Evolutionary conservation across 2,113 vertebrate species (phyloP), one percentile per base, ranked within the genome.

Genomic region (human): DNA sequence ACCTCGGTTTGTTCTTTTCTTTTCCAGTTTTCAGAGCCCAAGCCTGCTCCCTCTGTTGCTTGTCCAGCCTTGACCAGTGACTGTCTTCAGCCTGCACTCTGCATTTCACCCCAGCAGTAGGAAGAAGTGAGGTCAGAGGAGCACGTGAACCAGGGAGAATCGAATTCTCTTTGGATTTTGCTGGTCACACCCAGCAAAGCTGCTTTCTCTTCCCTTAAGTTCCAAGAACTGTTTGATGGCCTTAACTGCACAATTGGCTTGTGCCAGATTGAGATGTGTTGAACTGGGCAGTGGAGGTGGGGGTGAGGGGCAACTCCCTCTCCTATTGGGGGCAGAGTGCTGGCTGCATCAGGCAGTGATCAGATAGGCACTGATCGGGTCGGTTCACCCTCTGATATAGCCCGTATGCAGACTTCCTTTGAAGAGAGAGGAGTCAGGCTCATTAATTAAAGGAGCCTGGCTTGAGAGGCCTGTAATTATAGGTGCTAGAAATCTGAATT

Each of bases 361-460:
- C 96, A 75, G 89, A 87, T 38, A 73, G 32, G 85, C 70, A 25
- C 72, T 32, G 45, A 90, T 95, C 79, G 96, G 98, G 97, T 98
- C 96, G 82, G 89, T 94, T 95, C 97, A 97, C 97, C 27, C 89
- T 89, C 94, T 97, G 94, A 97, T 97, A 35, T 30, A 98, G 83
- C 91, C 98, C 95, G 95, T 98, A 98, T 98, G 97, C 97, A 98
- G 98, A 98, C 99, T 98, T 96, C 96, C 98, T 98, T 97, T 98
- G 98, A 98, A 98, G 98, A 98, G 98, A 98, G 98, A 98, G 98
- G 98, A 98, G 98, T 98, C 98, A 98, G 98, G 98, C 98, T 98
- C 96, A 98, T 98, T 99, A 99, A 99, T 99, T 99, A 99, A 99
- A 99, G 98, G 98, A 98, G 97, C 97, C 98, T 99, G 98, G 98